Evolutionary conservation across 1,140 invertebrate species (phyloP).

Genomic region (Conus betulinus): DNA sequence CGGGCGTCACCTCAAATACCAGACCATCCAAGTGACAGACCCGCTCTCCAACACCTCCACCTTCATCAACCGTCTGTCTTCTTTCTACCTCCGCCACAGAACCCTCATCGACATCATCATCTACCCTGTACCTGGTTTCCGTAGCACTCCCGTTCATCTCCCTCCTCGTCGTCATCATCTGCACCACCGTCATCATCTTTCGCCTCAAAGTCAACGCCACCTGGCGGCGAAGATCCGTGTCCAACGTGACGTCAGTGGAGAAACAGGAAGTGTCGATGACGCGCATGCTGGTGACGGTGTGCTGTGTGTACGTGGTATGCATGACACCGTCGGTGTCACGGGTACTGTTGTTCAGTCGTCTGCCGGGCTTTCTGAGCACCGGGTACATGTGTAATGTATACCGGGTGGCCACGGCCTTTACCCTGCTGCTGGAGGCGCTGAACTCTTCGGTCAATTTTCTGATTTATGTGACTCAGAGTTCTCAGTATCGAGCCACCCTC

Average conservation of each 20-base stretch:
- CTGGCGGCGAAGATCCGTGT: background rate
- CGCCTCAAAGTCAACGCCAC: background rate
- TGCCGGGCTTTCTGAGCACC: background rate
- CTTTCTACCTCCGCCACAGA: background rate
- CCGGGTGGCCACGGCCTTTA: background rate
- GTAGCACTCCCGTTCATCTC: background rate
- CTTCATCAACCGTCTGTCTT: background rate
- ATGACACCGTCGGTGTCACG: background rate
- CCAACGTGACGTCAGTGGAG: background rate
- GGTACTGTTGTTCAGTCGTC: background rate
- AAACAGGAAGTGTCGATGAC: background rate
- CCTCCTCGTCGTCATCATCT: constrained; percentile 17
- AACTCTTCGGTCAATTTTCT: background rate
- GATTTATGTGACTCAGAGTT: background rate
- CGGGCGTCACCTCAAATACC: background rate
- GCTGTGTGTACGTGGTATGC: background rate
- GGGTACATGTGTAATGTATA: background rate
- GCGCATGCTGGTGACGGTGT: constrained; percentile 21
- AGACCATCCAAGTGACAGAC: background rate
- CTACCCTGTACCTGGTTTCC: background rate
- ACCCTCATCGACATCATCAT: background rate
- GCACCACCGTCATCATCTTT: background rate
- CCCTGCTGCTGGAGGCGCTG: background rate
- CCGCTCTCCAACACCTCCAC: background rate
- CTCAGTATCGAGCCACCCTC: background rate